phyloP scores from a whole-genome alignment of 2,888 invertebrate species.

The Myathropa florea region DNA sequence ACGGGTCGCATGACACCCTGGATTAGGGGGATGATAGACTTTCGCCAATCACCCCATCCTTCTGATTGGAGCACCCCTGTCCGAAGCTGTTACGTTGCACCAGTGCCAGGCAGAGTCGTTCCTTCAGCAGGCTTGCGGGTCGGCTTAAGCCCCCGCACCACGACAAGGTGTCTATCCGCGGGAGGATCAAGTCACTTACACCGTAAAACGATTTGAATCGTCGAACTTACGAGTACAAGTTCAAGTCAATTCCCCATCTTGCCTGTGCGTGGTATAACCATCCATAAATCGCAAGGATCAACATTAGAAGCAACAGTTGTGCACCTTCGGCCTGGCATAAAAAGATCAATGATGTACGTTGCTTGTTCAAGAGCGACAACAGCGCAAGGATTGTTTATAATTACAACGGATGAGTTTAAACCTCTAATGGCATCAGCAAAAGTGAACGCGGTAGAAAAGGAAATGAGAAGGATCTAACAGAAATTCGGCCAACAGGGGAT shows the following conservation, averaged over 20 bases:
- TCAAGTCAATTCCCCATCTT: background rate
- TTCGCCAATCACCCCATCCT: no score
- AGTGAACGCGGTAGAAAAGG: no score
- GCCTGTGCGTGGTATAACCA: background rate
- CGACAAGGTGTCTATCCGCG: no score
- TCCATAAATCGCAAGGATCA: background rate
- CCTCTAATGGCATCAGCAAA: background rate
- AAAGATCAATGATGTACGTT: background rate
- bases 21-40: no score
- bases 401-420: background rate
- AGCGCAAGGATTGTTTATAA: background rate
- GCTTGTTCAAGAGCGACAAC: background rate
- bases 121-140: no score
- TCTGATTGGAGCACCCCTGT: no score
- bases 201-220: background rate
- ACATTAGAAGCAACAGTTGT: background rate
- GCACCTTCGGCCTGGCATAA: background rate
- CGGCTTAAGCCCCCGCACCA: no score
- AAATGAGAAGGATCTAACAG: background rate
- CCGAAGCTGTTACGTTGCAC: no score
- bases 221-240: background rate
- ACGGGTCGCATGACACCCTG: no score
- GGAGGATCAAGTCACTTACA: background rate
- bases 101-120: no score
- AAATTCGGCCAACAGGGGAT: background rate